Conservation (phyloP, 2,888 invertebrate genomes). For the Coelopa pilipes region DNA sequence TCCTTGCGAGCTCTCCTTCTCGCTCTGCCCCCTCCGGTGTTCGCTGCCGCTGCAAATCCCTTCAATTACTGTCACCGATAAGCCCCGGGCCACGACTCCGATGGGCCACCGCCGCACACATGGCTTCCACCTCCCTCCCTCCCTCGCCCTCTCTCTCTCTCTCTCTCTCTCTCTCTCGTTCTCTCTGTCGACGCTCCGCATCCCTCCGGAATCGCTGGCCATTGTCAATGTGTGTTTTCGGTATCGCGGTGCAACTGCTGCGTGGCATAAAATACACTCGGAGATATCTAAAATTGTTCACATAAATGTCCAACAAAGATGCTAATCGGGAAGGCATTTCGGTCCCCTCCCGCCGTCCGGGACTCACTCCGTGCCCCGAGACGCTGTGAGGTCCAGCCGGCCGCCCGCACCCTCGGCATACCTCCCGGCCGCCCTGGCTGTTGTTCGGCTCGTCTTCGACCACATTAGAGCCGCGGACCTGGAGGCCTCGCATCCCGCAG, state of each 20-base stretch:
- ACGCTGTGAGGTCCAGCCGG: conserved; percentile 30
- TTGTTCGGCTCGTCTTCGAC: not conserved
- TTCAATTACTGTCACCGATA: conserved; percentile 30
- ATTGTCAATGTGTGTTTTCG: conserved; percentile 22
- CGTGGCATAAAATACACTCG: not conserved
- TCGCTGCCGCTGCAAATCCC: conserved; percentile 3
- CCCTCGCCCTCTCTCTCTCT: not conserved
- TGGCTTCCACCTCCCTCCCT: not conserved
- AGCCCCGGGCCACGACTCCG: not conserved
- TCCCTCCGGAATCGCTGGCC: not conserved
- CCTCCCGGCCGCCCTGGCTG: not conserved
- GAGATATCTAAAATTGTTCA: conserved; percentile 39
- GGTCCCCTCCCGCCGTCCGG: too few relatives aligned
- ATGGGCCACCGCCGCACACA: conserved; percentile 3
- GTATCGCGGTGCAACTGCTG: conserved; percentile 17
- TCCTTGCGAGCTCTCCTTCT: too few relatives aligned
- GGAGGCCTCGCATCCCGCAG: not conserved
- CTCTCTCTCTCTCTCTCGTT: not conserved
- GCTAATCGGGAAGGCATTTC: conserved; percentile 39
- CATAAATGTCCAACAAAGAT: conserved; percentile 43
- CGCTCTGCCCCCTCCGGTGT: too few relatives aligned
- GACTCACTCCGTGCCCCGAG: not conserved
- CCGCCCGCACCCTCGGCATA: not conserved
- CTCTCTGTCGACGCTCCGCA: not conserved
- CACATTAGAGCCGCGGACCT: too few relatives aligned